Evolutionary conservation across 2,888 invertebrate species (phyloP).

Genomic region (Argynnis bischoffii): DNA sequence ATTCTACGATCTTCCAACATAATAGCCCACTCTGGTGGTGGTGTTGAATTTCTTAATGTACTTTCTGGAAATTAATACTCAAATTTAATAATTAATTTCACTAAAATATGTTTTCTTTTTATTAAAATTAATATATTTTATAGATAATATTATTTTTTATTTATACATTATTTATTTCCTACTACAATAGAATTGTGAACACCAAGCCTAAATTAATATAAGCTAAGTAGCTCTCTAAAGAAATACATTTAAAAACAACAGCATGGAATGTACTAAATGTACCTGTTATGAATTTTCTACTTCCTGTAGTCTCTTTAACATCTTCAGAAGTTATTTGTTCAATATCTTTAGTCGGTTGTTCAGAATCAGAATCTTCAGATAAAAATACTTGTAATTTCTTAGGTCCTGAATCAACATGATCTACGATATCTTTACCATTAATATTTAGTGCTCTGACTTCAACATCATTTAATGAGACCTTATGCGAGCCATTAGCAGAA

Average conservation of each 20-base stretch:
- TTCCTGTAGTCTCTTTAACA: slow-evolving; percentile 20
- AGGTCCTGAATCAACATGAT: slow-evolving; percentile 47
- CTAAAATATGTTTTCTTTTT: too few relatives aligned
- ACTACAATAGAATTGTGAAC: too few relatives aligned
- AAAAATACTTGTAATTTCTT: slow-evolving; percentile 55
- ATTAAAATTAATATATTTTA: too few relatives aligned
- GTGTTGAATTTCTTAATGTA: slow-evolving; percentile 48
- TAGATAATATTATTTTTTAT: too few relatives aligned
- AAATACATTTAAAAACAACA: not conserved
- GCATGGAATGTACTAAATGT: not conserved
- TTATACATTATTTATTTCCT: too few relatives aligned
- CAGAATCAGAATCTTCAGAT: slow-evolving; percentile 63
- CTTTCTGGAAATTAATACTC: slow-evolving; percentile 52
- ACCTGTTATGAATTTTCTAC: slow-evolving; percentile 31
- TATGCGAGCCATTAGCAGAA: slow-evolving; percentile 51
- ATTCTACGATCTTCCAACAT: slow-evolving; percentile 68
- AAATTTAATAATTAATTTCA: not conserved
- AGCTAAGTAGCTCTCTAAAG: too few relatives aligned
- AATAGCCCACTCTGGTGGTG: slow-evolving; percentile 71
- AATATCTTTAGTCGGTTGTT: slow-evolving; percentile 52
- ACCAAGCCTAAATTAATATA: too few relatives aligned
- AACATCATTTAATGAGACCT: slow-evolving; percentile 66
- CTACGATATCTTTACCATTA: slow-evolving; percentile 54
- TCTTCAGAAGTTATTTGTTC: slow-evolving; percentile 25
- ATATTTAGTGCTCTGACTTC: slow-evolving; percentile 68